Evolutionary conservation across 2,888 invertebrate species (phyloP).

Genomic region (Dryocosmus kuriphilus): DNA sequence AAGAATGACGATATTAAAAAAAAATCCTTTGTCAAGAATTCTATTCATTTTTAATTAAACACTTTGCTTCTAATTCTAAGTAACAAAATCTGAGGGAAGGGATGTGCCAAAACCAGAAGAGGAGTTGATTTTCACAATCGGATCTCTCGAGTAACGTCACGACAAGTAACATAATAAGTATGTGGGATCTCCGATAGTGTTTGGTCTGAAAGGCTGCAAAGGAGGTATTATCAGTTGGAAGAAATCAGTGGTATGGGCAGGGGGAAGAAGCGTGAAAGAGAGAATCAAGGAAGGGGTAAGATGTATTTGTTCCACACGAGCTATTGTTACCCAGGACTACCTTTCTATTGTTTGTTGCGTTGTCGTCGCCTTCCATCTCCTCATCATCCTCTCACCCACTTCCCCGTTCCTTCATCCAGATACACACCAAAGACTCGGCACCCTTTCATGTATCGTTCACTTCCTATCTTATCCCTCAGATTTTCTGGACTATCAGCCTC

Average conservation of each 20-base stretch:
- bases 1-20: no score
- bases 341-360: slow-evolving; percentile 75
- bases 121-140: slow-evolving; percentile 31
- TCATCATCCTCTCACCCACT: background rate
- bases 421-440: slow-evolving; percentile 29
- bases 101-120: slow-evolving; percentile 19
- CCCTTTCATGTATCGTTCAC: slow-evolving; percentile 38
- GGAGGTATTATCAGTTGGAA: slow-evolving; percentile 44
- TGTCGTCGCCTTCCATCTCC: slow-evolving; percentile 57
- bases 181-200: slow-evolving; percentile 49
- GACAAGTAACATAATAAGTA: slow-evolving; percentile 50
- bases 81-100: slow-evolving; percentile 19
- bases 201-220: slow-evolving; percentile 49
- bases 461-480: slow-evolving; percentile 42
- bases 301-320: slow-evolving; percentile 76
- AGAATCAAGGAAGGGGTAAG: slow-evolving; percentile 68
- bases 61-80: background rate
- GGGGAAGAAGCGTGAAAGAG: slow-evolving; percentile 53
- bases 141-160: slow-evolving; percentile 29
- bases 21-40: no score
- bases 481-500: slow-evolving; percentile 33
- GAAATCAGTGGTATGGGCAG: slow-evolving; percentile 39
- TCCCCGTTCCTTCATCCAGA: slow-evolving; percentile 4
- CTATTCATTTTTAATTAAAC: no score
- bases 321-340: slow-evolving; percentile 74